A percentile compares a stretch with the other conserved stretches of the same genome.
phyloP scores from a whole-genome alignment of 2,888 invertebrate species.

The Phymatocera aterrima region DNA sequence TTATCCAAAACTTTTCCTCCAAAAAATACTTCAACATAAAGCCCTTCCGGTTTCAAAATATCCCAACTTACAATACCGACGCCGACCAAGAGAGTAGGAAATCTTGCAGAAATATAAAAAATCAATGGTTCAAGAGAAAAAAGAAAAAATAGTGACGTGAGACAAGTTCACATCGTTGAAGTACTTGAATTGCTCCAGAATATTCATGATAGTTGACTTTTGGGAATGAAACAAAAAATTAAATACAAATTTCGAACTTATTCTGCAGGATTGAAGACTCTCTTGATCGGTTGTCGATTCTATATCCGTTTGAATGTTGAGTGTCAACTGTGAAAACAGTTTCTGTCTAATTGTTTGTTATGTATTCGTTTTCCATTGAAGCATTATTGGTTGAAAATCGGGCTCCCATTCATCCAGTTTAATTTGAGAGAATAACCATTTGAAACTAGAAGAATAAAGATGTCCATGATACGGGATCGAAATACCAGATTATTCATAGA shows the following conservation, averaged over 20 bases:
- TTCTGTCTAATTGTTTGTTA: constrained; percentile 62
- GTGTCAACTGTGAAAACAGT: constrained; percentile 59
- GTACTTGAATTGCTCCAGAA: neutral
- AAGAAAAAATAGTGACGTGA: no score
- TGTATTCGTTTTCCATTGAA: constrained; percentile 20
- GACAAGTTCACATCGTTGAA: neutral
- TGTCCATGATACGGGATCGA: constrained; percentile 16
- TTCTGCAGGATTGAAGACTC: neutral
- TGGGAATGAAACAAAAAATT: neutral
- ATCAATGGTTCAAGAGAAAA: neutral
- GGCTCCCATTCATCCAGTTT: neutral
- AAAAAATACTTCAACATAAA: neutral
- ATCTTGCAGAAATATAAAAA: neutral
- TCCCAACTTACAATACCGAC: neutral
- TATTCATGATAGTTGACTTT: neutral
- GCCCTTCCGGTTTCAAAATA: neutral
- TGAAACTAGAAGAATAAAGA: neutral
- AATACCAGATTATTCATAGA: neutral
- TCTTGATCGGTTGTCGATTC: constrained; percentile 4
- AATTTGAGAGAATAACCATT: neutral
- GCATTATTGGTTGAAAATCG: constrained; percentile 21
- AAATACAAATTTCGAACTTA: neutral
- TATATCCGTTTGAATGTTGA: constrained; percentile 63
- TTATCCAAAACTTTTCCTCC: constrained; percentile 11
- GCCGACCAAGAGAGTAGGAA: constrained; percentile 8